Base-by-base conservation (phyloP, 2,888 invertebrate species). In the Thumatha senex region DNA sequence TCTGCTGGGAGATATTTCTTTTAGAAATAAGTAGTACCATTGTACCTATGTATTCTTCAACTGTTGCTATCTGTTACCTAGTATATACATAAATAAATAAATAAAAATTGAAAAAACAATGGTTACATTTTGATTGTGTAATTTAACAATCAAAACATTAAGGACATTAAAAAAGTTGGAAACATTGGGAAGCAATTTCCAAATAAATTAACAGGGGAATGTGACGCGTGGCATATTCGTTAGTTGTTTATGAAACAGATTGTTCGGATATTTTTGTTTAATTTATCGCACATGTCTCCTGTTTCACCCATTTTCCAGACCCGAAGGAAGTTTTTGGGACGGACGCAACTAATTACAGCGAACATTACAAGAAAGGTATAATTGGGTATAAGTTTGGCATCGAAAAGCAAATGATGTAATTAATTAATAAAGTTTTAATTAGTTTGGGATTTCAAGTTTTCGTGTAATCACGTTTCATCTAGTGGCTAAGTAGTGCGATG, bases 221-320 rank as follows among this genome's bases (percentile, higher is more conserved):
- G 61, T 58, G 62, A 63, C 61, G 65, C 58, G 59, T 68, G 67
- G 59, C 65, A 67, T 74, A 71, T 74, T 69, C 64, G 66, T 66
- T 55, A 65, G 68, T 74, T 72, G 70, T 76, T 76, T 69, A 66
- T 64, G 56, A 63, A 72, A 47, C 75, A 76, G 76, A 74, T 70
- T 72, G 71, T 76, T 74, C 67, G 66, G 67, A 69, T 67, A 76
- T 77, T 78, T 78, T 76, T 78, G 76, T 75, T 67, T 71, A 75
- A 78, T 76, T 76, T 76, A 77, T 77, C 46, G 68, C 51, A 40
- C 54, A 58, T 52, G 31, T 39, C 61, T 48, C 43, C 46, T 40
- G 34, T 51, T 10, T 41, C 40, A 52, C 58, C 48, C 35, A 15
- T 45, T 41, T 48, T 44, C 39, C 39, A 44, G 56, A 38, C 46